Evolutionary conservation across 2,888 invertebrate genomes (phyloP).

Genomic region (Leptogaster cylindrica): DNA sequence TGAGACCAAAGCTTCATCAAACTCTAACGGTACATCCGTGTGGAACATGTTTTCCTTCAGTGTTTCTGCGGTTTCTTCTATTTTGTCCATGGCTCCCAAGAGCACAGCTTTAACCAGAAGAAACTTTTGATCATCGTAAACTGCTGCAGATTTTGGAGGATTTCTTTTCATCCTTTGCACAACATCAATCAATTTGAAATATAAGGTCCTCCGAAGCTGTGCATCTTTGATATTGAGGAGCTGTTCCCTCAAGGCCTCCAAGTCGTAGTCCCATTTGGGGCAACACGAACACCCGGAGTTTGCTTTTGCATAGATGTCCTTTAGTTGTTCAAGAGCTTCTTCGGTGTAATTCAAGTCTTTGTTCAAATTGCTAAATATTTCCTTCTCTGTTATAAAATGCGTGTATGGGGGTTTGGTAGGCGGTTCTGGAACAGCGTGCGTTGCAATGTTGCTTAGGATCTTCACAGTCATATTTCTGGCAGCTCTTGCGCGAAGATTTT

Average conservation of each 20-base stretch:
- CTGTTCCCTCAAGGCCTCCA: conserved; percentile 22
- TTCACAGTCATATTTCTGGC: neutral
- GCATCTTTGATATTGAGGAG: conserved; percentile 32
- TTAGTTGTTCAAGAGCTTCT: conserved; percentile 23
- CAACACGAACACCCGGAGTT: neutral
- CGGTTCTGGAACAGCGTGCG: conserved; percentile 4
- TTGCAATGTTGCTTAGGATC: neutral
- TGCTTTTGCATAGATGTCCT: conserved; percentile 22
- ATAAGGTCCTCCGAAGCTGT: conserved; percentile 16
- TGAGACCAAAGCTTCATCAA: conserved; percentile 41
- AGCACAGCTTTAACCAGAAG: conserved; percentile 40
- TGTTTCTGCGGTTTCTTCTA: conserved; percentile 4
- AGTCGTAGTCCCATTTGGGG: conserved; percentile 39
- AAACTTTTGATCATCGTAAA: conserved; percentile 42
- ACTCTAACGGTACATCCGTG: conserved; percentile 33
- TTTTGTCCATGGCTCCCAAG: conserved; percentile 17
- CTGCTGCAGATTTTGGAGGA: neutral
- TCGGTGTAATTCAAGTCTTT: conserved; percentile 29
- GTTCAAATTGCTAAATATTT: conserved; percentile 37
- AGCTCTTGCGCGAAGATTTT: neutral
- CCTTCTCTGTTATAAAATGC: conserved; percentile 13
- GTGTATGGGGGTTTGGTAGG: conserved; percentile 14
- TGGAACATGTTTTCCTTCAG: neutral
- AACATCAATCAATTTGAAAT: conserved; percentile 6
- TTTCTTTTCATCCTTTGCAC: conserved; percentile 15